These are phyloP conservation scores for Ecliptopera silaceata DNA, from an alignment of 2,888 invertebrate species.

Conservation along the genomic window DNA sequence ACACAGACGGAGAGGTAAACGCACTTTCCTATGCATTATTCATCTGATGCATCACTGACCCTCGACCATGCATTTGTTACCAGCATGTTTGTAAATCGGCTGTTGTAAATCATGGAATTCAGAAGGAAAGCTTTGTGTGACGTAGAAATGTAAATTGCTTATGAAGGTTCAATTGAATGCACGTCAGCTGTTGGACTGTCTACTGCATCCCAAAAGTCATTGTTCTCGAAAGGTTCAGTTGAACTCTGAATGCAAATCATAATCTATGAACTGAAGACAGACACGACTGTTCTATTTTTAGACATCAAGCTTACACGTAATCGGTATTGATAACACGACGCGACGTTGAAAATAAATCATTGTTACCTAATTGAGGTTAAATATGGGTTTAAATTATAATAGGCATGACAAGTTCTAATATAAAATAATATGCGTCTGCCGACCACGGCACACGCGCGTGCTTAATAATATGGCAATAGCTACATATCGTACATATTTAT, in stretches of 20 bases:
- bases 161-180: conserved; percentile 34
- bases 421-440: conserved; percentile 49
- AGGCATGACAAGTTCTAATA: conserved; percentile 62
- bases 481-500: too few species aligned
- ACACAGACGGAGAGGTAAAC: conserved; percentile 72
- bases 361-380: conserved; percentile 72
- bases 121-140: conserved; percentile 21
- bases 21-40: conserved; percentile 66
- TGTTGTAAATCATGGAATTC: conserved; percentile 39
- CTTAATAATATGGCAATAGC: neutral
- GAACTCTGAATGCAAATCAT: conserved; percentile 4
- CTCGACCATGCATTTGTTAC: conserved; percentile 42
- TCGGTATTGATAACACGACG: conserved; percentile 9
- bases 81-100: conserved; percentile 36
- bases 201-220: conserved; percentile 5
- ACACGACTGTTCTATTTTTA: conserved; percentile 8
- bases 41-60: conserved; percentile 67
- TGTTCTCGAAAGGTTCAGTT: conserved; percentile 7
- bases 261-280: conserved; percentile 2
- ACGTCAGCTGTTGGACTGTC: neutral
- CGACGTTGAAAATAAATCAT: conserved; percentile 58
- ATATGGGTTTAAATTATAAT: conserved; percentile 69
- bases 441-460: conserved; percentile 58
- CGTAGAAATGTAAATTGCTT: conserved; percentile 28
- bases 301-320: conserved; percentile 2